Conservation (phyloP, 2,888 invertebrate genomes). For the Heliconius ismenius region DNA sequence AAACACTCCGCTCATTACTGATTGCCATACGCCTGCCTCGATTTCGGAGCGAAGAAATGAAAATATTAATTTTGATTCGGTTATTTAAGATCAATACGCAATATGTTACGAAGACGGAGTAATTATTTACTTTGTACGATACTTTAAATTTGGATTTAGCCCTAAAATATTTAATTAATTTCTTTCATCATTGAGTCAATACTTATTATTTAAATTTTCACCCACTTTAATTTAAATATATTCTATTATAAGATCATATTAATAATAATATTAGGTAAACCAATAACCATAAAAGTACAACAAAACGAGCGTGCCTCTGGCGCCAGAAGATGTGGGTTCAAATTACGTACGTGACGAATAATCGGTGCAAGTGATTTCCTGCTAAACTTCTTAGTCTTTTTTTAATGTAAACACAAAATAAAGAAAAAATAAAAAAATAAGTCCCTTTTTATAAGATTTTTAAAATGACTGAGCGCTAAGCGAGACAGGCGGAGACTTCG, state of each 20-base stretch:
- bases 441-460: background rate
- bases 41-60: background rate
- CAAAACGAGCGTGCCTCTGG: conserved; percentile 24
- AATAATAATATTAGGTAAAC: conserved; percentile 20
- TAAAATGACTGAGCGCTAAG: background rate
- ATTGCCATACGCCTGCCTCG: too few relatives aligned
- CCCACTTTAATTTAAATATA: background rate
- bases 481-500: background rate
- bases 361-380: conserved; percentile 27
- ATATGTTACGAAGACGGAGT: too few relatives aligned
- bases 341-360: conserved; percentile 29
- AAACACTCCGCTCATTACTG: background rate
- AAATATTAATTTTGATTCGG: background rate
- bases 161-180: too few relatives aligned
- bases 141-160: too few relatives aligned
- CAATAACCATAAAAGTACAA: conserved; percentile 22
- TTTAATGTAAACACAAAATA: conserved; percentile 8
- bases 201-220: too few relatives aligned
- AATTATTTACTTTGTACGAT: too few relatives aligned
- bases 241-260: background rate
- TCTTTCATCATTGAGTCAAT: too few relatives aligned
- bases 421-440: background rate
- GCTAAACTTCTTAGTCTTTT: conserved; percentile 19
- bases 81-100: too few relatives aligned
- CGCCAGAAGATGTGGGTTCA: conserved; percentile 25